Evolutionary conservation across 2,797 vertebrate genomes (phyloP).

Genomic region (Spea hammondii): DNA sequence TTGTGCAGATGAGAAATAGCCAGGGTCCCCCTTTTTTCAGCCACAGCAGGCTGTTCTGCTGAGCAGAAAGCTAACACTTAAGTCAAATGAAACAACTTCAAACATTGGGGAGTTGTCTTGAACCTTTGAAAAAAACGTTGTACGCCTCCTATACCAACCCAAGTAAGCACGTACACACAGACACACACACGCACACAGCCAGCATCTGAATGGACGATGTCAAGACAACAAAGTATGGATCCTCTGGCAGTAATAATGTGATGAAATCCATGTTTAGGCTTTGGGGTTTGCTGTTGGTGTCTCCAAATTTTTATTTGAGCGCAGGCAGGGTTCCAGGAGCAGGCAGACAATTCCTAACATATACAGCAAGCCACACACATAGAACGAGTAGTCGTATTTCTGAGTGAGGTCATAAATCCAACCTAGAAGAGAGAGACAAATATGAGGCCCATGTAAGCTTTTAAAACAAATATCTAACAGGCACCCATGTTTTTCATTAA

Average conservation of each 20-base stretch:
- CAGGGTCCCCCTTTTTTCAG: too few relatives aligned
- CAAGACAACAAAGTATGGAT: background rate
- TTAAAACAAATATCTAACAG: background rate
- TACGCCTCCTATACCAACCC: too few relatives aligned
- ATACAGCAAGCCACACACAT: slow-evolving; percentile 74
- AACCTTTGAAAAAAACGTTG: too few relatives aligned
- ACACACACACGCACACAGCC: too few relatives aligned
- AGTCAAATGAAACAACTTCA: too few relatives aligned
- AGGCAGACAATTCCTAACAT: slow-evolving; percentile 72
- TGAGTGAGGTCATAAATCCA: slow-evolving; percentile 78
- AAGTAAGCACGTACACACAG: too few relatives aligned
- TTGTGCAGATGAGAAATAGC: too few relatives aligned
- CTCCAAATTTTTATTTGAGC: slow-evolving; percentile 61
- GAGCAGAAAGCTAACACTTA: too few relatives aligned
- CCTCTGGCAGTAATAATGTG: background rate
- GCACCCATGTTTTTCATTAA: background rate
- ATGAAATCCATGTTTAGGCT: slow-evolving; percentile 18
- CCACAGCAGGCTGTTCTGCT: too few relatives aligned
- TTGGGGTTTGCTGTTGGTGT: slow-evolving; percentile 59
- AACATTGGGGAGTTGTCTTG: too few relatives aligned
- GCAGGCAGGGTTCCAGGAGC: slow-evolving; percentile 69
- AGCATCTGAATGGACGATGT: too few relatives aligned
- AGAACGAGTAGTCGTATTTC: slow-evolving; percentile 77
- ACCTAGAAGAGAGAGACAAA: slow-evolving; percentile 52
- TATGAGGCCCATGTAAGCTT: background rate